Evolutionary conservation across 2,888 invertebrate species (phyloP), one percentile per base, ranked within the genome.

Genomic region (Carabus problematicus): DNA sequence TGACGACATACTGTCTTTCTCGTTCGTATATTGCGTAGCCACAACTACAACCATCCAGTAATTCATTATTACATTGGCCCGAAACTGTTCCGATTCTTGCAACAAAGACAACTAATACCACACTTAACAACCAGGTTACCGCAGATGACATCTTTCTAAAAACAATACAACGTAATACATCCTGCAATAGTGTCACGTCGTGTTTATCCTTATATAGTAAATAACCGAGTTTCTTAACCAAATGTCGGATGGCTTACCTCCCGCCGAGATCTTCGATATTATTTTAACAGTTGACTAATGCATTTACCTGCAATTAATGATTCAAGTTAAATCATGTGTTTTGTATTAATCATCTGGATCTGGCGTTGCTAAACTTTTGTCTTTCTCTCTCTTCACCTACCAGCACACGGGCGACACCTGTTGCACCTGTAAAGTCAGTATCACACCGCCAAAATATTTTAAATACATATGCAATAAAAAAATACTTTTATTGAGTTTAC

Each of bases 1-100:
- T 91, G 0, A 91, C 91, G 8, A 90, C 84, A 73, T 85, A 90
- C 72, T 84, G 84, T 39, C 74, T 72, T 56, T 81, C 76, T 8
- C 82, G 80, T 63, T 87, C 85, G 76, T 86, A 87, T 66, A 82
- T 81, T 43, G 83, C 81, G 56, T 77, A 79, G 12, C 86, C 86
- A 75, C 90, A 90, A 55, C 77, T 77, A 76, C 90, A 90, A 71
- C 82, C 81, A 16, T 76, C 74, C 8, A 81, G 72, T 8, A 77
- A 70, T 11, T 52, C 12, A 42, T 40, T 11, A 8, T 43, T 67
- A 60, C 67, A 67, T 54, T 60, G 60, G 14, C 29, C 19, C 29
- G 29, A 29, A 29, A 29, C 29, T 29, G 6, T 29, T 29, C 6
- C 29, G 29, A 29, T 16, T 9, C 16, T 52, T 52, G 16, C 18